Percentiles rank a stretch among this genome's conserved stretches.
Conservation (phyloP, 1,140 invertebrate genomes). For the Teleopsis dalmanni region DNA sequence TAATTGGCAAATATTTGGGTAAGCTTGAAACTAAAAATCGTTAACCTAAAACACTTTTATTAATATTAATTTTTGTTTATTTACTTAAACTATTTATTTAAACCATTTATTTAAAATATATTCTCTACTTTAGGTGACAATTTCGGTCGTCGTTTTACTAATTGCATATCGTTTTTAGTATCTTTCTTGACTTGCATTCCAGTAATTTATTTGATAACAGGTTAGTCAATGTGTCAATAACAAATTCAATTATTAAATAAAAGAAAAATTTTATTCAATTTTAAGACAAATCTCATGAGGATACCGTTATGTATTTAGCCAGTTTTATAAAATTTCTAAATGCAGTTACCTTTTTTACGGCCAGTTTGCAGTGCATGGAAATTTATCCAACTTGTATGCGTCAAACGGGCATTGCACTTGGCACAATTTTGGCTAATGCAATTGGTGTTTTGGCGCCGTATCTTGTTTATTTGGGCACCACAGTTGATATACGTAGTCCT, state of each 20-base stretch:
- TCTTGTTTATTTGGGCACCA: constrained; percentile 56
- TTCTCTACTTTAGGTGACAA: constrained; percentile 37
- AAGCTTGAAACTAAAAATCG: not conserved
- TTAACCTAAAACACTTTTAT: not conserved
- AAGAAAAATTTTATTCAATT: not conserved
- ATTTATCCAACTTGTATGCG: constrained; percentile 61
- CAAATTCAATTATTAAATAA: not conserved
- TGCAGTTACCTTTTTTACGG: constrained; percentile 55
- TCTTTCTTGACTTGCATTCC: constrained; percentile 45
- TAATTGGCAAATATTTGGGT: constrained; percentile 46
- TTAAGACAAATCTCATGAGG: constrained; percentile 37
- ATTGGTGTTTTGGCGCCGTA: constrained; percentile 61
- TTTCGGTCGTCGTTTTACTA: constrained; percentile 50
- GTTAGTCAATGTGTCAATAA: constrained; percentile 25
- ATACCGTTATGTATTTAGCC: constrained; percentile 43
- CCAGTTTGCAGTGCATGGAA: constrained; percentile 57
- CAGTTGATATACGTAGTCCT: constrained; percentile 46
- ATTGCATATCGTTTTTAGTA: constrained; percentile 43
- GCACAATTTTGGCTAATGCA: constrained; percentile 52
- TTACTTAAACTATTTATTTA: not conserved
- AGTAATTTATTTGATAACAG: constrained; percentile 38
- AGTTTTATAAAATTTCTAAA: constrained; percentile 56
- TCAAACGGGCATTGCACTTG: constrained; percentile 57
- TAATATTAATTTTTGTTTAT: not conserved
- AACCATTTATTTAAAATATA: not conserved